Evolutionary conservation across 2,888 invertebrate species (phyloP), one percentile per base, ranked within the genome.

Genomic region (Ommatoiulus sabulosus): DNA sequence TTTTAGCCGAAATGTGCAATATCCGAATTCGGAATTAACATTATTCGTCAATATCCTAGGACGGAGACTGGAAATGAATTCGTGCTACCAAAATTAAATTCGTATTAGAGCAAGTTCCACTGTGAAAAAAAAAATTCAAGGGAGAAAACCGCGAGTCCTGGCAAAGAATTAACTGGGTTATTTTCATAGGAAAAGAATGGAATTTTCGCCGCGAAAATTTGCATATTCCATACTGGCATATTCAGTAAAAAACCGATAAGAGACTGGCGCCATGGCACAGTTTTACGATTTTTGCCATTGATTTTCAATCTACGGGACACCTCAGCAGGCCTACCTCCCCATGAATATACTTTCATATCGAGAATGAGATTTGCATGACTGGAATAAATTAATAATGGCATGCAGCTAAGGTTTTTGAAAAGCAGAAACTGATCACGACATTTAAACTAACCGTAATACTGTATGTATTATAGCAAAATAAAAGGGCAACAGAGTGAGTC

Each of bases 351-450:
- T 72, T 72, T 72, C 7, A 72, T 24, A 72, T 72, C 24, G 72
- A 72, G 10, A 72, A 72, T 72, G 72, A 72, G 72, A n/a, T 72
- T 72, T 20, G 72, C 72, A 72, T 72, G 72, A 72, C 72, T 72
- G 72, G 72, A 24, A 72, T 72, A 72, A 72, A 72, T 24, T 72
- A 72, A 72, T 72, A 72, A 72, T 72, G 72, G 72, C 5, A 72
- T 35, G 35, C 10, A 24, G 24, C 72, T 63, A n/a, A 7, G 24
- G 52, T 24, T 72, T 72, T 72, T 72, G 24, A 72, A 72, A 8
- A 24, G 72, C 72, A 72, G 8, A 72, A 24, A 72, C 72, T 24
- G 72, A 72, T 24, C 24, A 72, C 72, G 72, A 72, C 72, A 20
- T 63, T 35, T 35, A 72, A 72, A 72, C 24, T 12, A 10, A 72